Base-by-base conservation (phyloP, 92 coral and sea anemone species). In the Pocillopora grandis region DNA sequence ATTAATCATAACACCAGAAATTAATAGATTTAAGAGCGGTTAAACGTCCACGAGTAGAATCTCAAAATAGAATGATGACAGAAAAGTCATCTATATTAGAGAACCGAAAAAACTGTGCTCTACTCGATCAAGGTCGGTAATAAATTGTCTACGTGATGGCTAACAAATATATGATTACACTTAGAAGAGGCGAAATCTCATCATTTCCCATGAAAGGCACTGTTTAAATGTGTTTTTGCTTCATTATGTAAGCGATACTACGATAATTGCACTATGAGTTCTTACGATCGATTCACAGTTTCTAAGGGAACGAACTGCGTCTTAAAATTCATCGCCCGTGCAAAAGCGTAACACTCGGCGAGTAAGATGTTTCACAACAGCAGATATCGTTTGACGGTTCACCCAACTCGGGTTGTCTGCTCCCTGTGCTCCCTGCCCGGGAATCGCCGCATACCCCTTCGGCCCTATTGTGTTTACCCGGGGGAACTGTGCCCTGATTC, bases 171-270 rank as follows among this genome's bases (percentile, higher is more conserved):
- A 36, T 81, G 55, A 35, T 70, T 70, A 62, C 33, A 70, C 56
- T 60, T 15, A 59, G 5, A 71, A 65, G 42, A 68, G 61, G 59
- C 23, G 49, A 81, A 81, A 81, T 71, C 85, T 18, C 64, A 81
- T 81, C 77, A 71, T 71, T 3, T 81, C 60, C 78, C 71, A 81
- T 81, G 59, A 81, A 81, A 81, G 77, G 77, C 61, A 58, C 69
- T 81, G 85, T 70, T 60, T 81, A 60, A 81, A 59, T 81, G 36
- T 72, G 76, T 12, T 81, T 82, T 73, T 64, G 80, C 86, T 63
- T 31, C 48, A 83, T 83, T 83, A 73, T 73, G 86, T 83, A 83
- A 83, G 86, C 86, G 86, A 83, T 83, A 83, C 21, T 74, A n/a
- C 3, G 80, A 64, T 62, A 83, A 83, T 83, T 74, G 17, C 74